Evolutionary conservation across 2,888 invertebrate species (phyloP).

Genomic region (Spatulosminthurus flaviceps): DNA sequence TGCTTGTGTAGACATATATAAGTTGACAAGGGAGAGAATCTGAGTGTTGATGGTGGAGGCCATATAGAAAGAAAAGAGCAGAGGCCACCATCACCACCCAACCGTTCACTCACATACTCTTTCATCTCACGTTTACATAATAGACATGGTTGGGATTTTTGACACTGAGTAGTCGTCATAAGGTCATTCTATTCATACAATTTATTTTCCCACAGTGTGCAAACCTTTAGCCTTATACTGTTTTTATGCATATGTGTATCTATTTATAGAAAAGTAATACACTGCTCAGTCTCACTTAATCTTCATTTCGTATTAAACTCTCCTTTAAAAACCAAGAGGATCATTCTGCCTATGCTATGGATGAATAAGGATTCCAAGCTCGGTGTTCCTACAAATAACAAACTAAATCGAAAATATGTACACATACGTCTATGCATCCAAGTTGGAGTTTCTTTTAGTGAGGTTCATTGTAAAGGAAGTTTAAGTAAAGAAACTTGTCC

Average conservation of each 20-base stretch:
- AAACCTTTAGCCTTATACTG: not conserved
- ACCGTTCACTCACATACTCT: constrained; percentile 20
- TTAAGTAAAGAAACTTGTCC: not conserved
- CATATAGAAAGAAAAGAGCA: constrained; percentile 20
- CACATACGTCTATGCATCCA: too few relatives aligned
- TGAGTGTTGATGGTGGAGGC: not conserved
- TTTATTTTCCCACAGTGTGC: constrained; percentile 47
- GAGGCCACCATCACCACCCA: constrained; percentile 38
- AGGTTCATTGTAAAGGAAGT: not conserved
- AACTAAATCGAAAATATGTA: too few relatives aligned
- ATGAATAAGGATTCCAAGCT: too few relatives aligned
- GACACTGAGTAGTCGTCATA: not conserved
- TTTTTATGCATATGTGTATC: not conserved
- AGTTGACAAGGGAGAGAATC: not conserved
- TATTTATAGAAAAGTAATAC: constrained; percentile 1
- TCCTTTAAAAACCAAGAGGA: not conserved
- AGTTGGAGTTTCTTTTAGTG: too few relatives aligned
- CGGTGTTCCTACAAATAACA: too few relatives aligned
- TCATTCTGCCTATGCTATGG: not conserved
- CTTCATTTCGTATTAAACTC: not conserved
- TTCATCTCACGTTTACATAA: not conserved
- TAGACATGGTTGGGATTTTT: not conserved
- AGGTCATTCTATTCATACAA: constrained; percentile 41
- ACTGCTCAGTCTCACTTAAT: not conserved
- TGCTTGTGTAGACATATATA: not conserved